Conservation (phyloP, 1,140 invertebrate genomes). For the Dysdera silvatica region DNA sequence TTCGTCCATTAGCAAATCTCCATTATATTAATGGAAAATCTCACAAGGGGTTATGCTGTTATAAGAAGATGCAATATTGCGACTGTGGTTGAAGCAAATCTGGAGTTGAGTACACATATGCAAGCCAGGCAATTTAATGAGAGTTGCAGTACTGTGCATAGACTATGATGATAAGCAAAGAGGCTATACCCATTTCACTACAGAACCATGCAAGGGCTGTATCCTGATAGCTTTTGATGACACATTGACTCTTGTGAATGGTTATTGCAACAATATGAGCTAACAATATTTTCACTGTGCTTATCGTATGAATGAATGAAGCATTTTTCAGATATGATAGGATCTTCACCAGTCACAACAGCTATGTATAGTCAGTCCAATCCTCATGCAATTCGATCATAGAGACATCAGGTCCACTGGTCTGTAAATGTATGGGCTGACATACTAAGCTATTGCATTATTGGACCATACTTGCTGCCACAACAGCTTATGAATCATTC, state of each 20-base stretch:
- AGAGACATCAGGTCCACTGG: neutral
- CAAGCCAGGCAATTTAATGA: neutral
- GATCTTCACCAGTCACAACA: neutral
- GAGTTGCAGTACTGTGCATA: constrained; percentile 4
- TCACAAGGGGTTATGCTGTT: neutral
- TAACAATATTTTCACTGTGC: neutral
- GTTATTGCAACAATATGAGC: neutral
- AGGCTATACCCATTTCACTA: constrained; percentile 1
- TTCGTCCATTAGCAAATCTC: too few relatives aligned
- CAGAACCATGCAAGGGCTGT: neutral
- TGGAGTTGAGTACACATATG: neutral
- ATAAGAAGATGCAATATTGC: constrained; percentile 3
- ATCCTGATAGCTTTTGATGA: neutral
- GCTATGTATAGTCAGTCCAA: neutral
- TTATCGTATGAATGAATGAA: neutral
- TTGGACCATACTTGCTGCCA: neutral
- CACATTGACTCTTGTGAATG: neutral
- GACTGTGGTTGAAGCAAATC: neutral
- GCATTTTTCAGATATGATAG: neutral
- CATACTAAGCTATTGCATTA: neutral
- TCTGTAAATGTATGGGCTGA: neutral
- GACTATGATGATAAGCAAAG: neutral
- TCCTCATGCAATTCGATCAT: neutral
- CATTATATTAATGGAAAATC: neutral
- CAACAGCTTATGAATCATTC: neutral